A percentile compares a stretch with the other conserved stretches of the same genome.
These are phyloP conservation scores for Danionella dracula DNA, from an alignment of 2,797 vertebrate species.

Conservation along the genomic window DNA sequence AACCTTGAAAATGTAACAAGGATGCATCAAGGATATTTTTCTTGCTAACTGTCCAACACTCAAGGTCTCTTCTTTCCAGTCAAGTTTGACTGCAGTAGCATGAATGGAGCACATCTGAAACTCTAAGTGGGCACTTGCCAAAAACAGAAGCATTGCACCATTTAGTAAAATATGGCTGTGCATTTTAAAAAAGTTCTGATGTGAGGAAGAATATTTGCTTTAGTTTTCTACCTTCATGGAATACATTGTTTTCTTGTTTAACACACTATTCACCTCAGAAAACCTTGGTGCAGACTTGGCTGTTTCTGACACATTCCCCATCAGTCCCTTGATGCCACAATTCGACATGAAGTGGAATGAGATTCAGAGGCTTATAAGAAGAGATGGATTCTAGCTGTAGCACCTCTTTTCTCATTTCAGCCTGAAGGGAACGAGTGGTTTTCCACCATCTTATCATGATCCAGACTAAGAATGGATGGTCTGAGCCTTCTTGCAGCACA, in stretches of 20 bases:
- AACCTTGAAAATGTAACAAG: slow-evolving; percentile 32
- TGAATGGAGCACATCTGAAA: slow-evolving; percentile 11
- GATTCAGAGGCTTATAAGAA: slow-evolving; percentile 55
- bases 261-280: slow-evolving; percentile 18
- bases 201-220: slow-evolving; percentile 38
- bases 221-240: slow-evolving; percentile 21
- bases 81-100: slow-evolving; percentile 22
- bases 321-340: slow-evolving; percentile 35
- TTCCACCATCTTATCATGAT: slow-evolving; percentile 40
- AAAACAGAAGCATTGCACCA: slow-evolving; percentile 2
- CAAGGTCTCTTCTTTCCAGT: slow-evolving; percentile 23
- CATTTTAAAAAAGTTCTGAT: slow-evolving; percentile 14
- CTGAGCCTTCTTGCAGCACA: slow-evolving; percentile 51
- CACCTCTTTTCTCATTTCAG: slow-evolving; percentile 39
- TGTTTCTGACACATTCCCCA: slow-evolving; percentile 6
- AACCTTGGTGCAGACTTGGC: slow-evolving; percentile 37
- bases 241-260: slow-evolving; percentile 17
- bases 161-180: slow-evolving; percentile 6
- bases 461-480: slow-evolving; percentile 35
- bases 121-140: slow-evolving; percentile 16
- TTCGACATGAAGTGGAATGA: slow-evolving; percentile 52
- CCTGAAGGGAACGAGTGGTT: slow-evolving; percentile 46
- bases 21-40: slow-evolving; percentile 9
- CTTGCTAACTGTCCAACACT: too few species aligned
- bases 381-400: slow-evolving; percentile 47